Evolutionary conservation across 1,140 invertebrate genomes (phyloP), one percentile per base, ranked within the genome.

Genomic region (Solen grandis): DNA sequence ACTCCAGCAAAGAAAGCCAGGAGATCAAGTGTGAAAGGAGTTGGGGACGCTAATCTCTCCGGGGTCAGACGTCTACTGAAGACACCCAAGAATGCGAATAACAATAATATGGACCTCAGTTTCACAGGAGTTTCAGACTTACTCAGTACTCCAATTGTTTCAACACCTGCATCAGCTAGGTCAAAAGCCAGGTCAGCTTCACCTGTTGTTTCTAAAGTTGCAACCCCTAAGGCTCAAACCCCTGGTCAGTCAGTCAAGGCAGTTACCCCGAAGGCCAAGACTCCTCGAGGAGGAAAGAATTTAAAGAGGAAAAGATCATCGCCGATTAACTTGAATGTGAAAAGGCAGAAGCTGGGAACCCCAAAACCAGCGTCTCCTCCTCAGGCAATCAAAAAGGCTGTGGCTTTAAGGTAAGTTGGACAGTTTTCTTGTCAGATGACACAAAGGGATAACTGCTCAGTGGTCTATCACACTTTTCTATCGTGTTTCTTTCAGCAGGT

Each of bases 351-450:
- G 46, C 52, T 75, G 16, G 65, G 72, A 29, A 68, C 60, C 29
- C 69, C 69, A 31, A 72, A 22, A 41, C 14, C 35, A 5, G 25
- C 74, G 36, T 69, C 63, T 0, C 72, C 82, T 25, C 54, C 57
- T 36, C 13, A 46, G 5, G 46, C 41, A 27, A 57, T 73, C 59
- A 83, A 60, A 52, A 83, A 83, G 29, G 69, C 50, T 57, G 86
- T 89, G 14, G 89, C 86, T 19, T 72, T 90, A 10, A 74, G 75
- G 75, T 78, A 31, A 52, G 22, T 63, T 19, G 10, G 8, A 59
- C 10, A 8, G 22, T 27, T 13, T 8, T 25, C 10, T n/a, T n/a
- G n/a, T n/a, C n/a, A n/a, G n/a, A n/a, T n/a, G n/a, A n/a, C n/a
- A n/a, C n/a, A n/a, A n/a, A n/a, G n/a, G n/a, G n/a, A n/a, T n/a